Base-by-base conservation (phyloP, 2,888 invertebrate genomes). In the Cryptus armator region DNA sequence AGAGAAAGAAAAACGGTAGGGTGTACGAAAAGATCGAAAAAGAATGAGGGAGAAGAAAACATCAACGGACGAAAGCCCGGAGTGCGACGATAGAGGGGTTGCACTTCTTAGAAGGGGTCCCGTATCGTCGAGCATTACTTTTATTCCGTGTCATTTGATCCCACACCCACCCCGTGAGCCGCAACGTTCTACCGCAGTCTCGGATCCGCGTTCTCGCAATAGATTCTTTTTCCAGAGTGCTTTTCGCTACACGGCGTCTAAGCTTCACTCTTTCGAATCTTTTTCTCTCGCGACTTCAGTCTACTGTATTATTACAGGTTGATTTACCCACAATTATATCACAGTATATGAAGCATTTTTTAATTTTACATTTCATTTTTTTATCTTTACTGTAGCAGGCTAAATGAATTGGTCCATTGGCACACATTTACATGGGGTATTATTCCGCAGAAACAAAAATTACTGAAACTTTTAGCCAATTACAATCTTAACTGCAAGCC, bases 131-230 rank as follows among this genome's bases (percentile, higher is more conserved):
- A 86, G 91, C 92, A 92, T 92, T 93, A 93, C 93, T 93, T 93
- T 93, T 93, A 93, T 93, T 93, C 93, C 93, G 93, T 93, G 93
- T 93, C 93, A 93, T 93, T 93, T 93, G 92, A 93, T 92, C 91
- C 92, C 91, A 92, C 93, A 92, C 93, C 91, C 91, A 37, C 37
- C 88, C 68, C 53, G 86, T 86, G 77, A 64, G 72, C 72, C 59
- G 29, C 66, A 59, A 79, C 74, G 46, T 72, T 76, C 53, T 16
- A 62, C 56, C 70, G 44, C 72, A 67, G 29, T 29, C 48, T 64
- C 51, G 66, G 59, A 72, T 16, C 48, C 46, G 77, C 56, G 53
- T 62, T 59, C 48, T 46, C 88, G 92, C 93, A 92, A 93, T 93
- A 93, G 93, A 93, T 93, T 93, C 92, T 90, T 91, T 88, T 24